A percentile compares a stretch with the other conserved stretches of the same genome.
These are phyloP conservation scores for Martes martes DNA, from an alignment of 2,113 vertebrate species.

Conservation along the genomic window DNA sequence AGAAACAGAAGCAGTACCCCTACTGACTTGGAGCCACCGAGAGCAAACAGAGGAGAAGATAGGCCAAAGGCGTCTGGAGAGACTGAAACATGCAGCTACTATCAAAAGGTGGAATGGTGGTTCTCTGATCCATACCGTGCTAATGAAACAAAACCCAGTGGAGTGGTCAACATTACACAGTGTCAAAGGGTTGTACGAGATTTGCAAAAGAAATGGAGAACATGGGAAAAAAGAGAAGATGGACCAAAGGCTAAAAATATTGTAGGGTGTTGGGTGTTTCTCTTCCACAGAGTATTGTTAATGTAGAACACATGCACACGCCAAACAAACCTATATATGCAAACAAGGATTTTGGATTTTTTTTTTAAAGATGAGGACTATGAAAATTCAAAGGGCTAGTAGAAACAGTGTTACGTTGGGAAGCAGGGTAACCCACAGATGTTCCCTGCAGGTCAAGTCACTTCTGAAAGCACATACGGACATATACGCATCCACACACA, in stretches of 20 bases:
- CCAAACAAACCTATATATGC: slow-evolving; percentile 19
- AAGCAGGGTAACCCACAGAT: background rate
- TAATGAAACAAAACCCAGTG: background rate
- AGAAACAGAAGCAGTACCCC: slow-evolving; percentile 98
- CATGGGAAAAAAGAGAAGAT: background rate
- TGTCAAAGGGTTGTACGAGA: background rate
- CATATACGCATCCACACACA: background rate
- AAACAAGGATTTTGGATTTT: slow-evolving; percentile 19
- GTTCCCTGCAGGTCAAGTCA: background rate
- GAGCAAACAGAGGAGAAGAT: fast-evolving
- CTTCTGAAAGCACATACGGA: slow-evolving; percentile 70
- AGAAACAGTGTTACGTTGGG: background rate
- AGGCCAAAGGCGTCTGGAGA: background rate
- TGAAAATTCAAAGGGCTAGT: slow-evolving; percentile 63
- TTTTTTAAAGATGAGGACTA: slow-evolving; percentile 27
- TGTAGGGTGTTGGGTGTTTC: background rate
- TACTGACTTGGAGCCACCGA: slow-evolving; percentile 81
- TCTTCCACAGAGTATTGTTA: background rate
- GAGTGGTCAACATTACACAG: background rate
- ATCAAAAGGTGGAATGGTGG: slow-evolving; percentile 56
- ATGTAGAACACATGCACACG: background rate
- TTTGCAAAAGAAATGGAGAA: background rate
- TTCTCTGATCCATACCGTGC: slow-evolving; percentile 6
- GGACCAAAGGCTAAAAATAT: background rate
- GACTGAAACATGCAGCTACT: background rate